A percentile compares a stretch with the other conserved stretches of the same genome.
phyloP scores from a whole-genome alignment of 2,113 vertebrate genomes.

The Bujurquina vittata region DNA sequence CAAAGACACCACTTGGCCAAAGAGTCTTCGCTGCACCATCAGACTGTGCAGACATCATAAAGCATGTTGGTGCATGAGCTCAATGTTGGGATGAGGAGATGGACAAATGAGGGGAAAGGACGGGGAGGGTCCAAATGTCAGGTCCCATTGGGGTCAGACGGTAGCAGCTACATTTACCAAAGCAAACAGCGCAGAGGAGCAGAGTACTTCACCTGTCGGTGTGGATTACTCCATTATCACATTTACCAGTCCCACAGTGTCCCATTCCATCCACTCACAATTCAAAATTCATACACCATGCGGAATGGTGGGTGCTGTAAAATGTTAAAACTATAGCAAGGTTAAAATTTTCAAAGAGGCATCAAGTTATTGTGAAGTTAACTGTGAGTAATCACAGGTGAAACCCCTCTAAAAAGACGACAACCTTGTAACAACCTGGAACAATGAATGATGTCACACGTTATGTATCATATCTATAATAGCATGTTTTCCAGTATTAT shows the following conservation, averaged over 20 bases:
- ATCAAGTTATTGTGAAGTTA: background rate
- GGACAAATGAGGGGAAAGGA: slow-evolving; percentile 30
- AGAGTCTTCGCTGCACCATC: background rate
- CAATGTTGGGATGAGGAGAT: slow-evolving; percentile 15
- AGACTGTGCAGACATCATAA: background rate
- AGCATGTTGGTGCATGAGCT: background rate
- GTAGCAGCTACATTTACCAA: slow-evolving; percentile 71
- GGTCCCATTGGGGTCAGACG: slow-evolving; percentile 76
- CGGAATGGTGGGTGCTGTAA: slow-evolving; percentile 36
- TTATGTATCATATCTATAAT: no score
- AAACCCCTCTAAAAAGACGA: background rate
- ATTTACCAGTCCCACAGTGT: slow-evolving; percentile 53
- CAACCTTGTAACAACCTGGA: background rate
- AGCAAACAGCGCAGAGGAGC: slow-evolving; percentile 71
- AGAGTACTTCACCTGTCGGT: slow-evolving; percentile 75
- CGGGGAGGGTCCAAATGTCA: slow-evolving; percentile 69
- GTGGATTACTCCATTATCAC: slow-evolving; percentile 67
- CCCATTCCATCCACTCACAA: slow-evolving; percentile 48
- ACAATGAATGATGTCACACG: background rate
- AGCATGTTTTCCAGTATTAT: background rate
- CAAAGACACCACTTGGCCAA: slow-evolving; percentile 1
- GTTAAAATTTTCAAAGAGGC: slow-evolving; percentile 8
- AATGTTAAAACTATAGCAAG: slow-evolving; percentile 43
- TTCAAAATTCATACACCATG: slow-evolving; percentile 67
- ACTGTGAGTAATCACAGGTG: background rate